Evolutionary conservation across 2,797 vertebrate genomes (phyloP), one percentile per base, ranked within the genome.

Genomic region (Enteromius treurensis): DNA sequence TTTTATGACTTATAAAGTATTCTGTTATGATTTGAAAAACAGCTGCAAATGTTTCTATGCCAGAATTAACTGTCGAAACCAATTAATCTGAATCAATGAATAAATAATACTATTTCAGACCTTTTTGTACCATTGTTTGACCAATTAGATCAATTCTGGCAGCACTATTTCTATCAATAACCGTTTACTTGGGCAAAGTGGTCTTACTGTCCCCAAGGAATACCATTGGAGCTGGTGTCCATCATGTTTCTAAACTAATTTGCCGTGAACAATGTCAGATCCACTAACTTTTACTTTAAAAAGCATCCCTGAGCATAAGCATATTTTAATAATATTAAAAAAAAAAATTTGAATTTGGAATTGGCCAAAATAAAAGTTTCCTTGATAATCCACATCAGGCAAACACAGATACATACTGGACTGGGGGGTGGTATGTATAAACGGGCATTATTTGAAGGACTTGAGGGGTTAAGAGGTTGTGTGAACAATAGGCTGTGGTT

Each of bases 401-500:
- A 51, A 60, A 86, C 73, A 37, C 47, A 67, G 17, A 77, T 26
- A 74, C 37, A 62, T 6, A 29, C 26, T 73, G 60, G 40, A 23
- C 23, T 14, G 37, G 67, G 58, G 49, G 32, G 58, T 42, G 75
- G 68, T 45, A 29, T 5, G 1, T 21, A 55, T 34, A 21, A 67
- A 78, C 13, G 47, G 42, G 64, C 26, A 29, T 67, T 49, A 29
- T 71, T 51, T 65, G 21, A 81, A 82, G 64, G 64, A 60, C 49
- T 73, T n/a, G 2, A 67, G 51, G 23, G 75, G 62, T 81, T 79
- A 81, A 85, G 26, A 58, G 78, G 69, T 83, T 74, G 70, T 55
- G 65, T 45, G 80, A 49, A 84, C 80, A 84, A 84, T 78, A 60
- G 79, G 26, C 71, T 77, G 23, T 77, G 76, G 76, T 82, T 69